These are phyloP conservation scores for Haemorhous mexicanus DNA, from an alignment of 2,113 vertebrate species.

Conservation along the genomic window DNA sequence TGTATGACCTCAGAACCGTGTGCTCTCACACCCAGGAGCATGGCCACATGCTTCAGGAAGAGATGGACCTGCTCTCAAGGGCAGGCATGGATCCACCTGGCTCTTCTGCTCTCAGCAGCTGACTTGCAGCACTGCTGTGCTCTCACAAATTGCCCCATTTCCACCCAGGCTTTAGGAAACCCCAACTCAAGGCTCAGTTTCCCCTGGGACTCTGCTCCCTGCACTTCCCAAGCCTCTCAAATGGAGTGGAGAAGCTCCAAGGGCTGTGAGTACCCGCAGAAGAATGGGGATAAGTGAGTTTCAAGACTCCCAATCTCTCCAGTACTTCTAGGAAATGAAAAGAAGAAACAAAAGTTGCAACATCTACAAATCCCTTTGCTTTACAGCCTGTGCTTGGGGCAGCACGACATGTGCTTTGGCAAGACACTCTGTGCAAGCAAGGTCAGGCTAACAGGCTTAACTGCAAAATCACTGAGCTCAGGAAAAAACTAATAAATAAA, in stretches of 20 bases:
- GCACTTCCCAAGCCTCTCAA: neutral
- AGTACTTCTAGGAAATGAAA: slow-evolving; percentile 36
- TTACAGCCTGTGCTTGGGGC: slow-evolving; percentile 34
- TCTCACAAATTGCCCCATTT: neutral
- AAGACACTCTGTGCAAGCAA: slow-evolving; percentile 7
- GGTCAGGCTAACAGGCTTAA: slow-evolving; percentile 17
- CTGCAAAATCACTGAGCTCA: slow-evolving; percentile 49
- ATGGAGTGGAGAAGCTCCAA: neutral
- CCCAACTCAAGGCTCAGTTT: no score
- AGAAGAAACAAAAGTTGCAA: slow-evolving; percentile 37
- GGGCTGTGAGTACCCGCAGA: neutral
- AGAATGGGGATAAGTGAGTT: neutral
- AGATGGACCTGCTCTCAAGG: neutral
- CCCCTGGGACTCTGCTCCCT: neutral
- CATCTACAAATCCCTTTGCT: slow-evolving; percentile 38
- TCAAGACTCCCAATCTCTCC: neutral
- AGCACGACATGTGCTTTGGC: slow-evolving; percentile 63
- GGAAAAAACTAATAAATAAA: slow-evolving; percentile 8
- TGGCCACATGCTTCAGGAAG: neutral
- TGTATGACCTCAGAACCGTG: accelerated
- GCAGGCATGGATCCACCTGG: neutral
- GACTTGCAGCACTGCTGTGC: neutral
- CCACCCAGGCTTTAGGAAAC: neutral
- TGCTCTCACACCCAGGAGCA: neutral
- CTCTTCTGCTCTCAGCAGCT: neutral